phyloP scores from a whole-genome alignment of 2,113 vertebrate genomes.

The Craseonycteris thonglongyai region DNA sequence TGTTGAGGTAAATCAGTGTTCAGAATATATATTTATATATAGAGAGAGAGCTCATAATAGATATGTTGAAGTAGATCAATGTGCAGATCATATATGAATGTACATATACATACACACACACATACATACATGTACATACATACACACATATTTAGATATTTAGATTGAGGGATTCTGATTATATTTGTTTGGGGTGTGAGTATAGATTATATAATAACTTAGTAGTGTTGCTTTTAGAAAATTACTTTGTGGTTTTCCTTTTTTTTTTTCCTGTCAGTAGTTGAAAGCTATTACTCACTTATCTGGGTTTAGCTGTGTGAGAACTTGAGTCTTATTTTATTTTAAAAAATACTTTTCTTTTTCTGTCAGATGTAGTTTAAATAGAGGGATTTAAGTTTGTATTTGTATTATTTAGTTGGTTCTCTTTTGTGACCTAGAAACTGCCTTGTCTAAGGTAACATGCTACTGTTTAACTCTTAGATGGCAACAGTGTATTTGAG shows the following conservation, averaged over 20 bases:
- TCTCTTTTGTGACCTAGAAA: neutral
- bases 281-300: neutral
- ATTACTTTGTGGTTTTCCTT: neutral
- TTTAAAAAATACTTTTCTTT: neutral
- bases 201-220: neutral
- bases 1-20: no score
- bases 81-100: no score
- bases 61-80: no score
- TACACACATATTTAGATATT: neutral
- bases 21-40: no score
- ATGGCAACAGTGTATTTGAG: neutral
- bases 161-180: neutral
- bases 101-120: no score
- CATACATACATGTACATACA: no score
- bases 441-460: neutral
- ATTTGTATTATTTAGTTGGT: neutral
- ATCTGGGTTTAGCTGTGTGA: neutral
- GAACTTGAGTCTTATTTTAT: neutral
- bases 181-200: neutral
- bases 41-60: no score
- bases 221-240: neutral
- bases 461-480: neutral
- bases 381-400: neutral
- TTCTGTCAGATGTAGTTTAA: neutral
- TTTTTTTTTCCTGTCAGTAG: neutral